Conservation (phyloP, 1,140 invertebrate species). For the Dreissena polymorpha region DNA sequence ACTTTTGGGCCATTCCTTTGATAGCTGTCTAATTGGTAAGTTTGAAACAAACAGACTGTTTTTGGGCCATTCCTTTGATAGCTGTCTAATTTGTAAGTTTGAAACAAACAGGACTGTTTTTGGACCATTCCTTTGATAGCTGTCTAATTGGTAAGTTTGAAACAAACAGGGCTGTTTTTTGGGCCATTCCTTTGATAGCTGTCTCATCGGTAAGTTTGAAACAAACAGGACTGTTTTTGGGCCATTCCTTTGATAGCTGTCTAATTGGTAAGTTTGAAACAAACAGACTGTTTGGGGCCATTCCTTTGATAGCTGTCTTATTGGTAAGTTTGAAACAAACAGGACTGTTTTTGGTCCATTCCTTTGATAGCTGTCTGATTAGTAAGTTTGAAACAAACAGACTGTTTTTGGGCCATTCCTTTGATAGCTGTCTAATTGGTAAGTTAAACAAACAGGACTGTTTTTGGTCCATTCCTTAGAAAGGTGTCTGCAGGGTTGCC, state of each 20-base stretch:
- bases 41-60: conserved; percentile 46
- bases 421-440: conserved; percentile 58
- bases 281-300: conserved; percentile 51
- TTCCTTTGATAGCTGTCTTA: conserved; percentile 58
- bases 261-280: conserved; percentile 55
- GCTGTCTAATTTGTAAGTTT: conserved; percentile 53
- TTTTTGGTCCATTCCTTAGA: conserved; percentile 51
- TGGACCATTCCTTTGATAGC: conserved; percentile 56
- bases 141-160: conserved; percentile 53
- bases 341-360: conserved; percentile 51
- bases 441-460: conserved; percentile 51
- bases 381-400: conserved; percentile 44
- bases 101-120: conserved; percentile 39
- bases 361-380: conserved; percentile 57
- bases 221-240: conserved; percentile 44
- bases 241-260: conserved; percentile 56
- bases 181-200: conserved; percentile 57
- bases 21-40: conserved; percentile 57
- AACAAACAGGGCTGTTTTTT: conserved; percentile 41
- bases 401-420: conserved; percentile 50
- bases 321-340: conserved; percentile 44
- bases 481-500: conserved; percentile 54
- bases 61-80: conserved; percentile 56
- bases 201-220: conserved; percentile 52
- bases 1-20: conserved; percentile 53